Percentiles rank a stretch among this genome's conserved stretches.
Conservation (phyloP, 2,797 vertebrate genomes). For the Cryptoprocta ferox region DNA sequence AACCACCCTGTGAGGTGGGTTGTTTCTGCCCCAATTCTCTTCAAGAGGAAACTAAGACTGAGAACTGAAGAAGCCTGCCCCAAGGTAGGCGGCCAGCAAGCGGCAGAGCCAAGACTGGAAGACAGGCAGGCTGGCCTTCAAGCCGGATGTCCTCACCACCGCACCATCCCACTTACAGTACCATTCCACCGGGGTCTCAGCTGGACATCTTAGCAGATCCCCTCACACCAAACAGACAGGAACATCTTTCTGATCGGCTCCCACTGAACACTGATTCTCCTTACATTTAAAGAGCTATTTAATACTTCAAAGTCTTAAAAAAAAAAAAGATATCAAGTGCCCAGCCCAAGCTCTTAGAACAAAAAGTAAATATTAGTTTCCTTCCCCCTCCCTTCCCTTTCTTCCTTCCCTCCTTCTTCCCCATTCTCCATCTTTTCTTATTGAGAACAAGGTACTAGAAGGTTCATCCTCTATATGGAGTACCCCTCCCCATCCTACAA, state of each 20-base stretch:
- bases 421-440: not conserved
- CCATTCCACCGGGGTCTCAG: not conserved
- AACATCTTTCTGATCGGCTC: not conserved
- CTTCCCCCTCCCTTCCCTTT: not conserved
- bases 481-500: not conserved
- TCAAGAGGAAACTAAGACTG: not conserved
- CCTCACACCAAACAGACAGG: not conserved
- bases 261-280: not conserved
- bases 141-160: rapidly evolving
- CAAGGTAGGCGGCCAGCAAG: not conserved
- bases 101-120: not conserved
- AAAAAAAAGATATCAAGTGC: not conserved
- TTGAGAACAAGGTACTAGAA: not conserved
- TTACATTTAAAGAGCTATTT: conserved; percentile 1
- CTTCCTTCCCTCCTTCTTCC: not conserved
- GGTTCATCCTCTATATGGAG: not conserved
- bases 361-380: not conserved
- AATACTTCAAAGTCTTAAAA: not conserved
- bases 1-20: not conserved
- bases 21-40: not conserved
- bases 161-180: too few species aligned
- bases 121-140: not conserved
- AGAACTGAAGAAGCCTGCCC: not conserved
- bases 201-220: not conserved
- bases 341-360: not conserved